phyloP scores from a whole-genome alignment of 2,888 invertebrate genomes.

The Lamellibrachia columna region DNA sequence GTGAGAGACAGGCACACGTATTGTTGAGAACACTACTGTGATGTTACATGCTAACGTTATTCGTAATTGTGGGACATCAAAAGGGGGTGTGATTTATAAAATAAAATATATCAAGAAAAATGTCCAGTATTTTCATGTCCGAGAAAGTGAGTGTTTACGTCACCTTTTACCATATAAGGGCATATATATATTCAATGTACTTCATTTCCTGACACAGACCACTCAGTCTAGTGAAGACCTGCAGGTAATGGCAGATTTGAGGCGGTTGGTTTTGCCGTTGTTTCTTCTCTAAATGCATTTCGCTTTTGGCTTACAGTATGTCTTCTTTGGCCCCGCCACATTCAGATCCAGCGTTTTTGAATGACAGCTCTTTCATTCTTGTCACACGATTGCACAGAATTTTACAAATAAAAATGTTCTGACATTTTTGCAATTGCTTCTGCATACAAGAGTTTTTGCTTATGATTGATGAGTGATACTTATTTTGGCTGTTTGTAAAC shows the following conservation, averaged over 20 bases:
- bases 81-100: not conserved
- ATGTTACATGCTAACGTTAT: too few species aligned
- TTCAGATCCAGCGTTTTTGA: not conserved
- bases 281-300: not conserved
- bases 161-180: not conserved
- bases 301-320: not conserved
- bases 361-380: too few species aligned
- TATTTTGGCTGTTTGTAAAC: not conserved
- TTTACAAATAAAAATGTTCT: not conserved
- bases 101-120: too few species aligned
- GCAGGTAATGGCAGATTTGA: slow-evolving; percentile 4
- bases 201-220: not conserved
- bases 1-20: too few species aligned
- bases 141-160: not conserved
- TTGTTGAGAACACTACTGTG: too few species aligned
- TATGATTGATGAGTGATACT: not conserved
- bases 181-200: not conserved
- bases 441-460: not conserved
- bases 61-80: not conserved
- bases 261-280: not conserved
- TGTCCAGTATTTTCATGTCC: not conserved
- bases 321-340: not conserved
- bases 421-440: not conserved
- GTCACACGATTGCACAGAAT: not conserved
- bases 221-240: not conserved